phyloP scores from a whole-genome alignment of 2,113 vertebrate genomes.

The Oncorhynchus tshawytscha region DNA sequence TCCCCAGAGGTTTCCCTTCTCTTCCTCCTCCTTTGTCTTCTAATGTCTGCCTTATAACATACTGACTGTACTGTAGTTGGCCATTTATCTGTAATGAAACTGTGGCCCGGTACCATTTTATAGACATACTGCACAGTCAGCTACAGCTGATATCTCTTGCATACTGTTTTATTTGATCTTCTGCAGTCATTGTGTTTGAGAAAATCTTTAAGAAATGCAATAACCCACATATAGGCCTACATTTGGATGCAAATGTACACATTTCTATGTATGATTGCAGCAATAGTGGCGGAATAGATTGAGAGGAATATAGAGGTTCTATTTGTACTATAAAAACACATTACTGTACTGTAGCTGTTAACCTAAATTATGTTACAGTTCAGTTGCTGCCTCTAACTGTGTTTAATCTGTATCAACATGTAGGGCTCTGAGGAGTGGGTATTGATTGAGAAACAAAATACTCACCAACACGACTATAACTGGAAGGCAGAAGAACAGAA shows the following conservation, averaged over 20 bases:
- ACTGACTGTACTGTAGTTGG: background rate
- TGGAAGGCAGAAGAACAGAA: conserved; percentile 69
- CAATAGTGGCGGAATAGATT: background rate
- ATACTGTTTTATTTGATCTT: background rate
- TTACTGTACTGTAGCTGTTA: conserved; percentile 28
- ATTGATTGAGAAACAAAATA: conserved; percentile 93
- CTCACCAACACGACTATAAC: conserved; percentile 82
- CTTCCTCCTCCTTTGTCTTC: conserved; percentile 44
- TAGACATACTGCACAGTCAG: background rate
- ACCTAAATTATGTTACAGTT: background rate
- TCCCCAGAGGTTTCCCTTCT: conserved; percentile 89
- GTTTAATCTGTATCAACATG: conserved; percentile 93
- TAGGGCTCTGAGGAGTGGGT: conserved; percentile 99
- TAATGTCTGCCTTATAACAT: conserved; percentile 3
- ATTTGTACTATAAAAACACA: conserved; percentile 18
- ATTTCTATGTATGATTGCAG: background rate
- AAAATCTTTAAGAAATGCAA: background rate
- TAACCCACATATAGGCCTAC: background rate
- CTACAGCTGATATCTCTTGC: background rate
- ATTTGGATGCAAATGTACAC: background rate
- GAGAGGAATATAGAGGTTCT: conserved; percentile 34
- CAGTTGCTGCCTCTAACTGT: conserved; percentile 82
- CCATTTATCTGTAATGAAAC: background rate
- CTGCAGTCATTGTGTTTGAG: background rate
- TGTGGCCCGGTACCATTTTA: background rate